Evolutionary conservation across 2,797 vertebrate species (phyloP).

Genomic region (Capromys pilorides): DNA sequence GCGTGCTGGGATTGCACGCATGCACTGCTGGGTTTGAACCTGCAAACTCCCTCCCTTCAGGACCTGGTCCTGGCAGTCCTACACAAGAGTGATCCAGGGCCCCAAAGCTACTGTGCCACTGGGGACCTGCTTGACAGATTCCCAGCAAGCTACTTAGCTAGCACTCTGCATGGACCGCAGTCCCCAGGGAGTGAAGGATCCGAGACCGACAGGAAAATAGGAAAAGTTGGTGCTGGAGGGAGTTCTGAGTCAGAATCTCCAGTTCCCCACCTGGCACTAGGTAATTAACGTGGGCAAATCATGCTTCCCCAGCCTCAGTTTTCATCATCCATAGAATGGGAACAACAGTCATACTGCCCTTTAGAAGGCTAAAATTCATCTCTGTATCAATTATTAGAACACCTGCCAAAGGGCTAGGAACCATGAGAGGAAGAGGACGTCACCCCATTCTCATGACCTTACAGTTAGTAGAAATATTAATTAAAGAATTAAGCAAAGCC

Average conservation of each 20-base stretch:
- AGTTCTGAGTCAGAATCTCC: not conserved
- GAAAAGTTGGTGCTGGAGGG: not conserved
- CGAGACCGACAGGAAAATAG: not conserved
- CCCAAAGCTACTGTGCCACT: rapidly evolving
- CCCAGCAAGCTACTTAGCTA: not conserved
- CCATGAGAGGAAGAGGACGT: not conserved
- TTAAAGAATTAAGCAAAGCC: not conserved
- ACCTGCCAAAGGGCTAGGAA: rapidly evolving
- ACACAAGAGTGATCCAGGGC: too few species aligned
- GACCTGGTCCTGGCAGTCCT: too few species aligned
- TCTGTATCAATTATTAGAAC: not conserved
- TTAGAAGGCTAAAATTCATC: not conserved
- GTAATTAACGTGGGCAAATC: not conserved
- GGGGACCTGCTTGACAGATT: not conserved
- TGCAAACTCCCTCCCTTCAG: rapidly evolving
- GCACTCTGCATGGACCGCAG: not conserved
- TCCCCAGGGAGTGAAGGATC: not conserved
- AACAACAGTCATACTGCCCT: rapidly evolving
- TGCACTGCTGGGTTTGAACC: not conserved
- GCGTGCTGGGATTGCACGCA: not conserved
- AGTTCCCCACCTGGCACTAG: not conserved
- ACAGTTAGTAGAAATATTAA: not conserved
- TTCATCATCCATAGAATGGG: not conserved
- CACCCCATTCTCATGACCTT: rapidly evolving
- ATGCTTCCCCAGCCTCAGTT: not conserved